Conservation (phyloP, 2,797 vertebrate species). For the Falco biarmicus region DNA sequence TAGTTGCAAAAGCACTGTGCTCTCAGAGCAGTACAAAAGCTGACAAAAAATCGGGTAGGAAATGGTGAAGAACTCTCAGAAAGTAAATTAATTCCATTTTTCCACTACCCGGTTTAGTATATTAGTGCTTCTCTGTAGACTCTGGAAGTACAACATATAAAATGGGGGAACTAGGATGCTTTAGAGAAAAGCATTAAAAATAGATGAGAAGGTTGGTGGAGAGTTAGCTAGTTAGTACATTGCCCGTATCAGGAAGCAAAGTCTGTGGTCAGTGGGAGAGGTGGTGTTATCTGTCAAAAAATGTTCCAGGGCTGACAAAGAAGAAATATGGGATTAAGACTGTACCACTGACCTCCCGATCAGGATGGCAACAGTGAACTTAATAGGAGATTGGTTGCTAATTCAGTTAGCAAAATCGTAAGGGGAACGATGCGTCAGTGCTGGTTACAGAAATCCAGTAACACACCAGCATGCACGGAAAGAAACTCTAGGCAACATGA, state of each 20-base stretch:
- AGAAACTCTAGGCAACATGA: neutral
- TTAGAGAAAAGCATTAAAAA: neutral
- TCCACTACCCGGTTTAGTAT: neutral
- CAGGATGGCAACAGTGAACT: neutral
- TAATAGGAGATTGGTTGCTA: neutral
- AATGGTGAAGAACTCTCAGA: neutral
- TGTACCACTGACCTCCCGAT: neutral
- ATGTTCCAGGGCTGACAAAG: too few species aligned
- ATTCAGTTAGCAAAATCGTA: neutral
- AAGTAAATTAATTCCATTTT: neutral
- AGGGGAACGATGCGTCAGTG: neutral
- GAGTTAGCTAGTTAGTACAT: neutral
- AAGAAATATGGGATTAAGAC: neutral
- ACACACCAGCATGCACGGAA: neutral
- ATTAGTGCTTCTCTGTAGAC: neutral
- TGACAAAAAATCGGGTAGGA: neutral
- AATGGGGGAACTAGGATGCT: neutral
- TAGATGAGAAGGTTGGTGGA: neutral
- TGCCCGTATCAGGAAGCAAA: neutral
- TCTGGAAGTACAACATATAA: neutral
- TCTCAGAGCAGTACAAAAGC: neutral
- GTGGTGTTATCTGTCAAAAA: neutral
- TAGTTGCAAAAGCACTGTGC: neutral
- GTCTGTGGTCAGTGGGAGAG: neutral
- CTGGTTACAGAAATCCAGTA: neutral